These are phyloP conservation scores for Chrysolina haemoptera DNA, from an alignment of 2,888 invertebrate species.

Conservation along the genomic window DNA sequence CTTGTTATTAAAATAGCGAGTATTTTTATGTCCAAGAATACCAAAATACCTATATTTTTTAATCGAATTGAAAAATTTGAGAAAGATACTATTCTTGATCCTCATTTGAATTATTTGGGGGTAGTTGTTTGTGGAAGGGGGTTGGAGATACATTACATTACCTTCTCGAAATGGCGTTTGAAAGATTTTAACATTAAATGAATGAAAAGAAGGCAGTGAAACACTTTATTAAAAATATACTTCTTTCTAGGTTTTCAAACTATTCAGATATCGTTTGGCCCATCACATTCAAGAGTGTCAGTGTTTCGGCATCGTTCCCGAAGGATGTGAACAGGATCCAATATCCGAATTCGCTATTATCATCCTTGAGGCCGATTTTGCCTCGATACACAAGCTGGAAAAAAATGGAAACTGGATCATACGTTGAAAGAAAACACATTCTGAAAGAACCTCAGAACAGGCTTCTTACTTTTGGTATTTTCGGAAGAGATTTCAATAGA, in stretches of 20 bases:
- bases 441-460: constrained; percentile 68
- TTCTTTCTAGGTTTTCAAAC: constrained; percentile 68
- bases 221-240: too few species aligned
- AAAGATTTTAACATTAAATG: too few species aligned
- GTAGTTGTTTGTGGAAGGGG: too few species aligned
- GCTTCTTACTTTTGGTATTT: constrained; percentile 72
- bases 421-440: constrained; percentile 56
- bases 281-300: constrained; percentile 70
- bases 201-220: too few species aligned
- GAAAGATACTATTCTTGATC: too few species aligned
- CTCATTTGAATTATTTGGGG: too few species aligned
- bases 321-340: constrained; percentile 67
- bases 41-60: too few species aligned
- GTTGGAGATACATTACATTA: too few species aligned
- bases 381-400: constrained; percentile 51
- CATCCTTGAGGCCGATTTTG: constrained; percentile 72
- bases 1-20: too few species aligned
- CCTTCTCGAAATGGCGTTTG: too few species aligned
- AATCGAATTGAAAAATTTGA: too few species aligned
- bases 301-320: constrained; percentile 69
- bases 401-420: constrained; percentile 38
- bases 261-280: constrained; percentile 68
- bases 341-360: constrained; percentile 71
- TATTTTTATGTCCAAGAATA: too few species aligned
- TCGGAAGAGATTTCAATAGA: constrained; percentile 71